Conservation (phyloP, 1,140 invertebrate species). For the Ooceraea biroi region DNA sequence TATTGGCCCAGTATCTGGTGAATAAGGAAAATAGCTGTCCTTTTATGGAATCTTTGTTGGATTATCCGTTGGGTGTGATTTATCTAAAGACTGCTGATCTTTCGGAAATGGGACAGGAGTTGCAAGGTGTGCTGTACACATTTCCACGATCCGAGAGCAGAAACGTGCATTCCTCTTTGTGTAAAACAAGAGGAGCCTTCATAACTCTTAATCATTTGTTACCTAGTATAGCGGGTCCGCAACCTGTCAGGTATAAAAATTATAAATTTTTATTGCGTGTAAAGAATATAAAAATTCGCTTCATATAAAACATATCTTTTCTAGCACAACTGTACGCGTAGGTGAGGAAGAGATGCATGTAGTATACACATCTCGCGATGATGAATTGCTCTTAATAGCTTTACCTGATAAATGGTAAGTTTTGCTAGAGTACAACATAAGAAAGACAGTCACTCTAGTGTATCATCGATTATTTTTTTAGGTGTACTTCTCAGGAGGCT, state of each 20-base stretch:
- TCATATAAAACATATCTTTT: conserved; percentile 65
- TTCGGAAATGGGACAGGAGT: conserved; percentile 88
- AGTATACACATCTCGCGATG: conserved; percentile 86
- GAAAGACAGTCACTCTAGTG: conserved; percentile 77
- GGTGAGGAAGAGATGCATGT: conserved; percentile 87
- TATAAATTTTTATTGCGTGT: conserved; percentile 57
- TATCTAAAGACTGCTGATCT: conserved; percentile 88
- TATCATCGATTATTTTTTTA: conserved; percentile 84
- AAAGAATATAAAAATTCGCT: conserved; percentile 37
- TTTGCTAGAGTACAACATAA: conserved; percentile 2
- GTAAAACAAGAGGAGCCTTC: conserved; percentile 88
- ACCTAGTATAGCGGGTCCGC: conserved; percentile 87
- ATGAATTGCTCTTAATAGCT: conserved; percentile 87
- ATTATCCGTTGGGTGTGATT: conserved; percentile 88
- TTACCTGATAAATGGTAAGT: conserved; percentile 85
- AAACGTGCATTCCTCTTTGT: conserved; percentile 86
- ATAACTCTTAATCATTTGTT: conserved; percentile 90
- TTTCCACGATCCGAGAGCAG: conserved; percentile 89
- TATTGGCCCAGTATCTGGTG: conserved; percentile 86
- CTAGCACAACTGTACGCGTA: conserved; percentile 87
- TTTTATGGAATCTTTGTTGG: conserved; percentile 86
- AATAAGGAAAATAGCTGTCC: conserved; percentile 86
- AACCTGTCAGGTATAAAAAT: conserved; percentile 84
- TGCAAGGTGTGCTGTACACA: conserved; percentile 89
- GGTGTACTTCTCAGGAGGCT: conserved; percentile 85